phyloP scores from a whole-genome alignment of 2,888 invertebrate species.

The Neelides folsomi region DNA sequence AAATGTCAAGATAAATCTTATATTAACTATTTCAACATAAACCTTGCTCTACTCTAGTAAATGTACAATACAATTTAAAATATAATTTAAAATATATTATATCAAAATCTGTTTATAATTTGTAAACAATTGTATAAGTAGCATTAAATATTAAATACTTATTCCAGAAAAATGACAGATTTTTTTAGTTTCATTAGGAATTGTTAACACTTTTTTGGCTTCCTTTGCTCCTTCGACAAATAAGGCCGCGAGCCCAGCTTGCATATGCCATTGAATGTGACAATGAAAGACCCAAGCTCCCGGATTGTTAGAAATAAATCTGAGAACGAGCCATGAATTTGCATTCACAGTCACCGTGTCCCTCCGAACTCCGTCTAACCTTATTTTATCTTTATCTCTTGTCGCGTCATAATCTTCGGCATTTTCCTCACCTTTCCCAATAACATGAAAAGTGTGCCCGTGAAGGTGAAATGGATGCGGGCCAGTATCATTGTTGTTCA shows the following conservation, averaged over 20 bases:
- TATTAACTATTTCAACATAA: no score
- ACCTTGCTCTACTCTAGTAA: no score
- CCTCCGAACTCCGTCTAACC: constrained; percentile 1
- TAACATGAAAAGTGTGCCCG: constrained; percentile 2
- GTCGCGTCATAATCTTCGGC: neutral
- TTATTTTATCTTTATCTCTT: neutral
- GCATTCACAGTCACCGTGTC: neutral
- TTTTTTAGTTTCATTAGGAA: neutral
- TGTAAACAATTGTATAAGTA: no score
- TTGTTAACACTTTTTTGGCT: neutral
- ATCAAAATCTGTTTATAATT: no score
- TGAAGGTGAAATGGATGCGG: constrained; percentile 18
- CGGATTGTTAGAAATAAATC: constrained; percentile 1
- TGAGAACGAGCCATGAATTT: constrained; percentile 1
- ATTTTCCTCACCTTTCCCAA: neutral
- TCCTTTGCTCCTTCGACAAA: neutral
- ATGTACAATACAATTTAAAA: no score
- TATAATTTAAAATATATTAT: no score
- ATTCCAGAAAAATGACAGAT: neutral
- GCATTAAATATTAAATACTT: no score
- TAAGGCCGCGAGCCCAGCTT: neutral
- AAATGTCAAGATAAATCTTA: no score
- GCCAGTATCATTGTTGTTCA: constrained; percentile 15
- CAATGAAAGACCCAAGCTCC: constrained; percentile 6
- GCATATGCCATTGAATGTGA: constrained; percentile 6